phyloP scores from a whole-genome alignment of 2,797 vertebrate genomes.

The Gila robusta region DNA sequence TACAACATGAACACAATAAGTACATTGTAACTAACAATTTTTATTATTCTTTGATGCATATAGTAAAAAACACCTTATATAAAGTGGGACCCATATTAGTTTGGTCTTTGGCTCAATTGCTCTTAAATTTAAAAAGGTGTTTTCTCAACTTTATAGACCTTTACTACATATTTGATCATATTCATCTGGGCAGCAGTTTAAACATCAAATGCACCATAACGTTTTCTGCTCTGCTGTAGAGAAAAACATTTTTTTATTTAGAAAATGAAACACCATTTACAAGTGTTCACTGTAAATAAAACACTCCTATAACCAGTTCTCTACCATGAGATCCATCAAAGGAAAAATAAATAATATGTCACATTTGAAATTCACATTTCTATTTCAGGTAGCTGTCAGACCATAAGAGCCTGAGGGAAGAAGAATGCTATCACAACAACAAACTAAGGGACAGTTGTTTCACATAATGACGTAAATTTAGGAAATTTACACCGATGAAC shows the following conservation, averaged over 20 bases:
- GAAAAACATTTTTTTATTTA: background rate
- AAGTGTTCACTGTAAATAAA: constrained; percentile 3
- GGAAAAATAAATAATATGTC: background rate
- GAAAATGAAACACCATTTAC: background rate
- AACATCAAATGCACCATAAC: background rate
- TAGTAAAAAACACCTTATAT: background rate
- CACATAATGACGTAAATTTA: background rate
- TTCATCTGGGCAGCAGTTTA: too few relatives aligned
- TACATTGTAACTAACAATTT: background rate
- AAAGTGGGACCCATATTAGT: background rate
- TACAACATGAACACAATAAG: too few relatives aligned
- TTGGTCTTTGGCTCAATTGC: background rate
- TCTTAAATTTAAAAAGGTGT: background rate
- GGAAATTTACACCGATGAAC: background rate
- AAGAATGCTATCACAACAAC: background rate
- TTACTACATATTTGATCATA: background rate
- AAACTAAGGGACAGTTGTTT: background rate
- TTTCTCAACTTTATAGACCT: background rate
- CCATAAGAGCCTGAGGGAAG: background rate
- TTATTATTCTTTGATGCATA: background rate
- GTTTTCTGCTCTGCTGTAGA: background rate
- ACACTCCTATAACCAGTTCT: background rate
- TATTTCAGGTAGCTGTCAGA: background rate
- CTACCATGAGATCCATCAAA: background rate
- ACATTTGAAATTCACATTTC: background rate